Conservation (phyloP, 2,888 invertebrate genomes). For the Stomorhina lunata region DNA sequence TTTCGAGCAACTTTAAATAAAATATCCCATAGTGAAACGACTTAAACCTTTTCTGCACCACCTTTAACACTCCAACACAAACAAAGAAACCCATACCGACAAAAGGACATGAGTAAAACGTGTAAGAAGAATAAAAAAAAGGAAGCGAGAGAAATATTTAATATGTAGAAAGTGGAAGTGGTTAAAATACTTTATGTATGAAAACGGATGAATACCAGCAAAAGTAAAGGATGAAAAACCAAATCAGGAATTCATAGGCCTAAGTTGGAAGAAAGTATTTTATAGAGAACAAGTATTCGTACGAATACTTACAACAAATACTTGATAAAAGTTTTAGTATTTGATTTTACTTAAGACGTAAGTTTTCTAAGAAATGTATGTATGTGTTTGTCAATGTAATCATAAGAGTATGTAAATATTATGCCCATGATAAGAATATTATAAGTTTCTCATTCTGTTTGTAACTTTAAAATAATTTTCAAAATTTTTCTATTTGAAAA, state of each 20-base stretch:
- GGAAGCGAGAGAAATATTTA: background rate
- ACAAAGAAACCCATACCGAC: conserved; percentile 41
- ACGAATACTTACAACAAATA: conserved; percentile 35
- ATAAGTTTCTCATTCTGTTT: no score
- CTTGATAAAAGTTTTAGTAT: conserved; percentile 23
- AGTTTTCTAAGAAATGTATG: no score
- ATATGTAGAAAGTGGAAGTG: conserved; percentile 5
- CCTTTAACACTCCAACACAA: no score
- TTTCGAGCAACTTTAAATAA: background rate
- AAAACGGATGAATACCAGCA: no score
- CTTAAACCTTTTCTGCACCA: no score
- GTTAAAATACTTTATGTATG: background rate
- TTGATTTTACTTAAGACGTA: conserved; percentile 6
- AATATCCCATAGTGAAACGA: background rate
- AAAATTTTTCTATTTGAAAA: no score
- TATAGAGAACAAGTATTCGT: background rate
- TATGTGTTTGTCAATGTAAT: background rate
- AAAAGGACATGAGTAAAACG: conserved; percentile 10
- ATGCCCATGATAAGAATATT: no score
- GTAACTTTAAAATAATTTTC: no score
- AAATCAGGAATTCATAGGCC: conserved; percentile 27
- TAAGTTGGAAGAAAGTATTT: conserved; percentile 36
- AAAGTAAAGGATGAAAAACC: background rate
- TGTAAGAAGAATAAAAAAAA: background rate
- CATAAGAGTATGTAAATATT: conserved; percentile 9